phyloP scores from a whole-genome alignment of 2,113 vertebrate species.

The Garra rufa region DNA sequence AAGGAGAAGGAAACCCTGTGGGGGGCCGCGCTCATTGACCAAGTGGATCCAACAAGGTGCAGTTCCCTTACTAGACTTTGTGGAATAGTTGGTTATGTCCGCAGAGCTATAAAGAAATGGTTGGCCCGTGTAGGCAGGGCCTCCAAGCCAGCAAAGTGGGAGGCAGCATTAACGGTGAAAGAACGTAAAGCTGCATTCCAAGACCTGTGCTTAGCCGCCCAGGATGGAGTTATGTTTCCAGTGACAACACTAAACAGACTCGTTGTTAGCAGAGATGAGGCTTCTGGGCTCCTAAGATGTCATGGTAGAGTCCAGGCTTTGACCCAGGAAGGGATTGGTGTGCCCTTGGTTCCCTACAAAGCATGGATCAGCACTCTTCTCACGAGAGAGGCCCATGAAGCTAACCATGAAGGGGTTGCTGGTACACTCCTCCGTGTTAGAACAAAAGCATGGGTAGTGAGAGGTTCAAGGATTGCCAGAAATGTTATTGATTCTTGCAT shows the following conservation, averaged over 20 bases:
- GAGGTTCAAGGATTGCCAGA: slow-evolving; percentile 10
- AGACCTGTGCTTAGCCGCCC: slow-evolving; percentile 26
- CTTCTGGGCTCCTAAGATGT: slow-evolving; percentile 40
- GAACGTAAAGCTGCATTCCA: slow-evolving; percentile 28
- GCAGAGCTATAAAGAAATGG: slow-evolving; percentile 1
- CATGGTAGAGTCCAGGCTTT: slow-evolving; percentile 48
- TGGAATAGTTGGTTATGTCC: not conserved
- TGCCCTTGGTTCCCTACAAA: slow-evolving; percentile 39
- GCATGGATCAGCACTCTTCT: slow-evolving; percentile 27
- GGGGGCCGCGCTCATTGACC: not conserved
- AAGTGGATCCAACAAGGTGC: not conserved
- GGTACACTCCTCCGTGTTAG: slow-evolving; percentile 13
- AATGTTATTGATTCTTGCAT: slow-evolving; percentile 19
- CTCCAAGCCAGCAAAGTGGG: not conserved
- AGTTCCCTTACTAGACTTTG: not conserved
- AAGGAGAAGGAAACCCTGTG: not conserved
- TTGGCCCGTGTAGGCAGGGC: not conserved
- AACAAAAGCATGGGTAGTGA: slow-evolving; percentile 34
- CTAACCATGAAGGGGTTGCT: slow-evolving; percentile 23
- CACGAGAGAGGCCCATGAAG: not conserved
- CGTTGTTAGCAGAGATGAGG: slow-evolving; percentile 27
- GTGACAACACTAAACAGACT: slow-evolving; percentile 29
- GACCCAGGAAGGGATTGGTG: not conserved
- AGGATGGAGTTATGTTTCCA: slow-evolving; percentile 7
- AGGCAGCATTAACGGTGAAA: slow-evolving; percentile 8